A percentile compares a stretch with the other conserved stretches of the same genome.
Conservation (phyloP, 1,140 invertebrate genomes). For the Xylocopa sonorina region DNA sequence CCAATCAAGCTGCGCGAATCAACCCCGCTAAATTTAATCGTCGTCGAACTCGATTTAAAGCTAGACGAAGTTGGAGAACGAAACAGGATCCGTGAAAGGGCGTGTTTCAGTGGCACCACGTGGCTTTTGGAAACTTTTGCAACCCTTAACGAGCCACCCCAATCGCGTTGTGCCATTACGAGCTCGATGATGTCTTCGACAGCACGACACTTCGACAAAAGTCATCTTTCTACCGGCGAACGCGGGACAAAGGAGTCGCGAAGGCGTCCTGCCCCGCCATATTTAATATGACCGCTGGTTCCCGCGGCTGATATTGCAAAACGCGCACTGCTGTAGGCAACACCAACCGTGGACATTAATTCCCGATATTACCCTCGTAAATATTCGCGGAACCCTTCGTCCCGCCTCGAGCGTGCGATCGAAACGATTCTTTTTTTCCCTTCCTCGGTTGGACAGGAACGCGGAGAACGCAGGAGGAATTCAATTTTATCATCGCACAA, state of each 20-base stretch:
- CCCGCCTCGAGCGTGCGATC: slow-evolving; percentile 28
- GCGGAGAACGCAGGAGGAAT: not conserved
- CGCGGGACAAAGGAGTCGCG: slow-evolving; percentile 26
- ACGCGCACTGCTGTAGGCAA: slow-evolving; percentile 16
- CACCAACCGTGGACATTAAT: slow-evolving; percentile 55
- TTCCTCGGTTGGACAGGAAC: slow-evolving; percentile 5
- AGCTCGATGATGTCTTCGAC: slow-evolving; percentile 3
- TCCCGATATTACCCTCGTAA: slow-evolving; percentile 68
- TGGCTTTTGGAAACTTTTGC: not conserved
- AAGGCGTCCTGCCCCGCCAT: slow-evolving; percentile 30
- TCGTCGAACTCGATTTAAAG: not conserved
- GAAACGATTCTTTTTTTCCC: slow-evolving; percentile 42
- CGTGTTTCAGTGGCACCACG: not conserved
- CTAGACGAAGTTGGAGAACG: not conserved
- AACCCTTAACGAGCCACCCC: not conserved
- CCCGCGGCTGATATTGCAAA: slow-evolving; percentile 40
- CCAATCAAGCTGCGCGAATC: not conserved
- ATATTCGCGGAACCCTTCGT: slow-evolving; percentile 60
- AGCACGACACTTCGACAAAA: not conserved
- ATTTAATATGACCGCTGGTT: slow-evolving; percentile 46
- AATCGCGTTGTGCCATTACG: no score
- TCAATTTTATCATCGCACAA: slow-evolving; percentile 30
- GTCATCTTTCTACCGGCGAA: slow-evolving; percentile 10
- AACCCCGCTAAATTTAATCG: not conserved
- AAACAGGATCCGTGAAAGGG: not conserved